These are phyloP conservation scores for Channa striata DNA, from an alignment of 2,797 vertebrate genomes.

Conservation along the genomic window DNA sequence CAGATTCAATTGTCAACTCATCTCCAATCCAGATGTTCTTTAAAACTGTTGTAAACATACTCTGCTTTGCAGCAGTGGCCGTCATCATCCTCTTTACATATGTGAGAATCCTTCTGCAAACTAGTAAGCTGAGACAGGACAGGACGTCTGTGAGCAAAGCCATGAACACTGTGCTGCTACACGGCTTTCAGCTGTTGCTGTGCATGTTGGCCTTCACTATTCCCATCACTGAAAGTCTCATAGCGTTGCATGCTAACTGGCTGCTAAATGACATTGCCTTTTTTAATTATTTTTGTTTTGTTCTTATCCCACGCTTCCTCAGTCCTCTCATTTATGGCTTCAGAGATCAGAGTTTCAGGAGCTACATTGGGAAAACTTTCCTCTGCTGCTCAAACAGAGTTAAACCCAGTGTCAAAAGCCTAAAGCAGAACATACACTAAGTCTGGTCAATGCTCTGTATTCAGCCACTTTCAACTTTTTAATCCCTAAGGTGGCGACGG, in stretches of 20 bases:
- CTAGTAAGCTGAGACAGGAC: conserved; percentile 78
- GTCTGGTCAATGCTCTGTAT: too few species aligned
- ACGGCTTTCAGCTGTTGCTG: conserved; percentile 83
- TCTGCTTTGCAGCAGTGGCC: conserved; percentile 78
- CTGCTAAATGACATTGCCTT: conserved; percentile 67
- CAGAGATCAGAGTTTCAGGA: conserved; percentile 76
- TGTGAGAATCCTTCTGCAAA: conserved; percentile 80
- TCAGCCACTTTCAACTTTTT: too few species aligned
- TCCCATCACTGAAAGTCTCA: conserved; percentile 74
- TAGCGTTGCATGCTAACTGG: conserved; percentile 54
- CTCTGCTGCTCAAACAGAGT: conserved; percentile 46
- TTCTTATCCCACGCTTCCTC: conserved; percentile 81
- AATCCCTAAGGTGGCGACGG: too few species aligned
- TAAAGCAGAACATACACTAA: too few species aligned
- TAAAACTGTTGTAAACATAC: conserved; percentile 56
- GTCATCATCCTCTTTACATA: conserved; percentile 84
- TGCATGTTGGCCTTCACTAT: conserved; percentile 78
- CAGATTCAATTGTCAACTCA: conserved; percentile 18
- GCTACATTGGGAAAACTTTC: conserved; percentile 58
- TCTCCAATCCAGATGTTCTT: conserved; percentile 72
- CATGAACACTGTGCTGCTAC: conserved; percentile 84
- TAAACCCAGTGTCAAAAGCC: background rate
- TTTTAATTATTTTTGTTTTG: conserved; percentile 81
- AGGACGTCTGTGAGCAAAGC: conserved; percentile 77
- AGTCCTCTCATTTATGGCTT: conserved; percentile 84